Base-by-base conservation (phyloP, 2,797 vertebrate species). In the Falco concolor region DNA sequence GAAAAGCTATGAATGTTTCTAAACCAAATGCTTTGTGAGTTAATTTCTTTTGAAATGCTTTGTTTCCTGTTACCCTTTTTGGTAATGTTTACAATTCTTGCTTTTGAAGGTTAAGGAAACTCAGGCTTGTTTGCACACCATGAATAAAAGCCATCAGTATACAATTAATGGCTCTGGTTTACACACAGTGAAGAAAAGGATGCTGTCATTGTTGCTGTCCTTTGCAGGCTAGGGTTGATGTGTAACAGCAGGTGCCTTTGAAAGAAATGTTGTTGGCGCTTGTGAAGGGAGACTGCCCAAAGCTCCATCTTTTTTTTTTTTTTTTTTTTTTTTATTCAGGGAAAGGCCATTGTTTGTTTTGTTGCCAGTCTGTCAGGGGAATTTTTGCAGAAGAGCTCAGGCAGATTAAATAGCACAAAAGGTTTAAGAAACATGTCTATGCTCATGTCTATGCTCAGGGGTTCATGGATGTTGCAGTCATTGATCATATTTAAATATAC, bases 331-430 rank as follows among this genome's bases (percentile, higher is more conserved):
- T 38, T 84, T 89, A 83, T 88, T 97, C 90, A 93, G 67, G 70
- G 56, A 94, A 97, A 96, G 42, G 47, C 76, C 72, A 88, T 95
- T 75, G 57, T 95, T 97, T 95, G 81, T 87, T 97, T 97, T 97
- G 89, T 96, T 90, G 49, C 53, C 42, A 34, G 21, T 70, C 49
- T 93, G 81, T 92, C 89, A 80, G 57, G 80, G 91, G n/a, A 80
- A 92, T 92, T 94, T 95, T 94, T 95, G 34, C 61, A 79, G 84
- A 93, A 91, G n/a, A 93, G 44, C 80, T 95, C 65, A 87, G 63
- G 60, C 49, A 97, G 95, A 96, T 95, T 91, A 96, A 97, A 63
- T 63, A 79, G 45, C 70, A 96, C 75, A 96, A 96, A 96, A 77
- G 40, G 67, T 84, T 97, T 91, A 65, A 95, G 73, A 93, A 94